phyloP scores from a whole-genome alignment of 2,888 invertebrate genomes.

The Cosmopolites sordidus region DNA sequence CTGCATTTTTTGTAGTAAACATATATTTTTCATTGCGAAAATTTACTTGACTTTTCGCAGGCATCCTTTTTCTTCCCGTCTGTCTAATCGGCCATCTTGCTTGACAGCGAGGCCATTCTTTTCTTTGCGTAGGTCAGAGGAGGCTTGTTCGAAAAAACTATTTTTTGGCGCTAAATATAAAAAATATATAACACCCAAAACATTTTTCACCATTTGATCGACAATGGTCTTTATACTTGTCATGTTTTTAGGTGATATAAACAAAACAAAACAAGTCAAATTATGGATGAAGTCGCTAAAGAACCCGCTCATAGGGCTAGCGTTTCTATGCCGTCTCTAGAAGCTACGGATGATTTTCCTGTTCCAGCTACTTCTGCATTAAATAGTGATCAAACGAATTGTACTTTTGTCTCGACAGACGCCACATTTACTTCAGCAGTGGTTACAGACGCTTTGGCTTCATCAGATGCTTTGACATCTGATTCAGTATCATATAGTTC shows the following conservation, averaged over 20 bases:
- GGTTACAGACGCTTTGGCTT: background rate
- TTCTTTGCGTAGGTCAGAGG: slow-evolving; percentile 15
- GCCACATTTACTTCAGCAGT: background rate
- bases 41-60: slow-evolving; percentile 29
- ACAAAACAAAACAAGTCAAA: slow-evolving; percentile 3
- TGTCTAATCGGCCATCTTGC: slow-evolving; percentile 38
- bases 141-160: slow-evolving; percentile 29
- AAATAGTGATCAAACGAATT: slow-evolving; percentile 3
- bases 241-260: slow-evolving; percentile 15
- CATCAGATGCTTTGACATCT: slow-evolving; percentile 4
- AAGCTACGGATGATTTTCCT: slow-evolving; percentile 25
- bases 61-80: slow-evolving; percentile 33
- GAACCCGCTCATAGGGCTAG: slow-evolving; percentile 21
- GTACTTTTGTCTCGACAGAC: slow-evolving; percentile 6
- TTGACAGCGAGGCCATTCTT: slow-evolving; percentile 25
- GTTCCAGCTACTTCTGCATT: background rate
- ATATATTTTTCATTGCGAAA: slow-evolving; percentile 30
- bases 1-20: slow-evolving; percentile 25
- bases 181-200: slow-evolving; percentile 6
- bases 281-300: slow-evolving; percentile 21
- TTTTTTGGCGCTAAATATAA: slow-evolving; percentile 35
- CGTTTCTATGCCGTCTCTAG: slow-evolving; percentile 28
- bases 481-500: slow-evolving; percentile 19
- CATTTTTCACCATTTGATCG: slow-evolving; percentile 8
- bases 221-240: slow-evolving; percentile 11